These are phyloP conservation scores for Tokudaia muenninki DNA, from an alignment of 2,797 vertebrate species.

Conservation along the genomic window DNA sequence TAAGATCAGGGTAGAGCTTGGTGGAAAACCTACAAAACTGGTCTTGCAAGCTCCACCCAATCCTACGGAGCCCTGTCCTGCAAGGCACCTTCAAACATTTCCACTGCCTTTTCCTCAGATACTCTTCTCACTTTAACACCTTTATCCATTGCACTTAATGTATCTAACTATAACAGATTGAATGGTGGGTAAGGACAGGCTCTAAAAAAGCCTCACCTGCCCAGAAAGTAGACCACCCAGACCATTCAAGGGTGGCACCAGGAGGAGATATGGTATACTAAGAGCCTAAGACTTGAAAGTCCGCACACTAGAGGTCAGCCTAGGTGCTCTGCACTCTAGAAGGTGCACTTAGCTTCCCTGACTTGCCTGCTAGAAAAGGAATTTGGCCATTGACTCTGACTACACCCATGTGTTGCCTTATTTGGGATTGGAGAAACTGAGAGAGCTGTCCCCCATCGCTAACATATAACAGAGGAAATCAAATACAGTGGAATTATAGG, in stretches of 20 bases:
- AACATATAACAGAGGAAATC: background rate
- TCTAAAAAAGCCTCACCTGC: background rate
- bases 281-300: background rate
- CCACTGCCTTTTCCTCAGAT: no score
- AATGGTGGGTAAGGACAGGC: background rate
- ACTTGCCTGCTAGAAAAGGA: background rate
- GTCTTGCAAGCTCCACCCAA: background rate
- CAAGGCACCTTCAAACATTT: background rate
- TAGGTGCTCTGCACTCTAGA: background rate
- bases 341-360: rapidly evolving
- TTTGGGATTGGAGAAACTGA: background rate
- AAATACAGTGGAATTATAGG: background rate
- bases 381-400: background rate
- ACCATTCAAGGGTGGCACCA: no score
- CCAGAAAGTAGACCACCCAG: background rate
- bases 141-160: background rate
- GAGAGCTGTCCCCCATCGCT: background rate
- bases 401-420: background rate
- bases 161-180: background rate
- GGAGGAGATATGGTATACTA: no score
- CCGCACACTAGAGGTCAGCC: background rate
- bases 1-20: background rate
- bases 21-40: background rate
- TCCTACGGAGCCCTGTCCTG: background rate
- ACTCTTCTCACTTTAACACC: background rate